phyloP scores from a whole-genome alignment of 1,140 invertebrate species.

The Drosophila virilis region DNA sequence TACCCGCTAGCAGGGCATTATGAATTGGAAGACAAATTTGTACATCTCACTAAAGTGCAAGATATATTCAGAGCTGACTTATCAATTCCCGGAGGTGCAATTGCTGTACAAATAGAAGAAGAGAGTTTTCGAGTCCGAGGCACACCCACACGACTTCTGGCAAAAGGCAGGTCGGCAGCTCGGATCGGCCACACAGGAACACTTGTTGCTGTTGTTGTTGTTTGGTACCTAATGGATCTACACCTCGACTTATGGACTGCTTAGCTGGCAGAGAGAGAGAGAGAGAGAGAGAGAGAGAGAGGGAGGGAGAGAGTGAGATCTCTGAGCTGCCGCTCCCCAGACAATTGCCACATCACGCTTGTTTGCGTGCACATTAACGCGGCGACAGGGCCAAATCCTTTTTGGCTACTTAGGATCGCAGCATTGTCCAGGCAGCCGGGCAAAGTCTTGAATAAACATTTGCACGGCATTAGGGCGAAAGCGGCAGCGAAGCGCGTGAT shows the following conservation, averaged over 20 bases:
- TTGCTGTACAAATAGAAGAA: constrained; percentile 6
- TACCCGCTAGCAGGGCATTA: too few species aligned
- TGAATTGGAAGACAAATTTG: constrained; percentile 19
- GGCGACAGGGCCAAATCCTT: constrained; percentile 72
- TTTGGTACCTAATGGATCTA: constrained; percentile 75
- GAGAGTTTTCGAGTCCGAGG: constrained; percentile 4
- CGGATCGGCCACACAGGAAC: constrained; percentile 21
- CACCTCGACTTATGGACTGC: constrained; percentile 65
- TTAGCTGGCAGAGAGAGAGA: constrained; percentile 5
- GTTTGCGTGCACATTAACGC: constrained; percentile 78
- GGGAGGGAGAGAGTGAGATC: too few species aligned
- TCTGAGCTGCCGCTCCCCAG: constrained; percentile 53
- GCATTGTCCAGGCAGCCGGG: constrained; percentile 26
- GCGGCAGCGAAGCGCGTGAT: constrained; percentile 66
- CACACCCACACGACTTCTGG: constrained; percentile 25
- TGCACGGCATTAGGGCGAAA: constrained; percentile 70
- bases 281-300: too few species aligned
- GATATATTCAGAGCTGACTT: constrained; percentile 16
- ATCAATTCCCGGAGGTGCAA: constrained; percentile 30
- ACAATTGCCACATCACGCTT: constrained; percentile 80
- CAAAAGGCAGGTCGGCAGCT: not conserved
- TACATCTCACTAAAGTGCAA: constrained; percentile 32
- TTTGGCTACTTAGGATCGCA: constrained; percentile 67
- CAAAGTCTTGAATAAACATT: constrained; percentile 70
- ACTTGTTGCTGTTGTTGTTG: constrained; percentile 22